Conservation (phyloP, 1,140 invertebrate genomes). For the Trichonephila clavata region DNA sequence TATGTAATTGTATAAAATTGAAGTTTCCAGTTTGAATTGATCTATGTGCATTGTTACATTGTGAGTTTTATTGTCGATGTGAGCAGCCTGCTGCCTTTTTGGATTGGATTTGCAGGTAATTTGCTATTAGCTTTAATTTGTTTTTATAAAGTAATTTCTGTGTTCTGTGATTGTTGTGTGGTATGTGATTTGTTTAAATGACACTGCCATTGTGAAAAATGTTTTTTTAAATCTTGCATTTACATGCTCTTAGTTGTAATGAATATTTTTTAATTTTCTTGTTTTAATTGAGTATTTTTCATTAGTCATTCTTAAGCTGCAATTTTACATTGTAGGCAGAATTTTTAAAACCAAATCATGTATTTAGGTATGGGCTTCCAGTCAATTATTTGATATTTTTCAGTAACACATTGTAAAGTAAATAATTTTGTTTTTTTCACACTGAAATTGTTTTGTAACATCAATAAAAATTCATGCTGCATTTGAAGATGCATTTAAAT, state of each 20-base stretch:
- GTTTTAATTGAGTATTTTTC: slow-evolving; percentile 8
- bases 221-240: slow-evolving; percentile 52
- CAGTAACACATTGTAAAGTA: not conserved
- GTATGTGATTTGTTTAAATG: slow-evolving; percentile 64
- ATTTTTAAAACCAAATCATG: not conserved
- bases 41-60: slow-evolving; percentile 6
- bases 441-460: not conserved
- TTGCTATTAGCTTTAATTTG: slow-evolving; percentile 63
- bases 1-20: not conserved
- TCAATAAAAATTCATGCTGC: not conserved
- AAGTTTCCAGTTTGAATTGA: slow-evolving; percentile 11
- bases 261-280: slow-evolving; percentile 39
- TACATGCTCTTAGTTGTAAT: slow-evolving; percentile 47
- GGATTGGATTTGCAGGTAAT: slow-evolving; percentile 59
- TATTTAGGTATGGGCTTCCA: not conserved
- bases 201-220: slow-evolving; percentile 64
- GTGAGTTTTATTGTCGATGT: slow-evolving; percentile 4
- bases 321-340: not conserved
- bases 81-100: slow-evolving; percentile 7
- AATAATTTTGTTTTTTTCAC: not conserved
- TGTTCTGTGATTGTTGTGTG: slow-evolving; percentile 43
- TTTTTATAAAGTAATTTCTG: slow-evolving; percentile 61
- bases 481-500: slow-evolving; percentile 17
- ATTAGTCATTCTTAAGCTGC: slow-evolving; percentile 10
- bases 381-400: not conserved